These are phyloP conservation scores for Holacanthus passer DNA, from an alignment of 2,113 vertebrate species.

Conservation along the genomic window DNA sequence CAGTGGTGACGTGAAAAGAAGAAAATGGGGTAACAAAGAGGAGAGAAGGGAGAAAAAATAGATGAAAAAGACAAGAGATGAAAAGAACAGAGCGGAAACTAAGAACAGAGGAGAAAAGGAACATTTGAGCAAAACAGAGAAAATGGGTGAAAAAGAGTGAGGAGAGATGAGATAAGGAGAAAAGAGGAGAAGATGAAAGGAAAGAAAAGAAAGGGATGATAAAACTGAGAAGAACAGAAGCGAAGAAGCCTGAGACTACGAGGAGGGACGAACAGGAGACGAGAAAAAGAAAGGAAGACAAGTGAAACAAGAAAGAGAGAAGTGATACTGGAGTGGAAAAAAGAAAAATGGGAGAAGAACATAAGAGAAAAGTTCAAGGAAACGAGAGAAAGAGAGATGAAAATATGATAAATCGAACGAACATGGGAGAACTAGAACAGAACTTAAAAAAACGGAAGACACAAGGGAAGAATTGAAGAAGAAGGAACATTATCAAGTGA, in stretches of 20 bases:
- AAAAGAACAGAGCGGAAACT: not conserved
- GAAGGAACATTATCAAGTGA: not conserved
- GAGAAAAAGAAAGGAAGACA: not conserved
- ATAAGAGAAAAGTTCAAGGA: not conserved
- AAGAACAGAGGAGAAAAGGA: not conserved
- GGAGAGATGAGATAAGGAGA: not conserved
- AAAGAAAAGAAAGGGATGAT: not conserved
- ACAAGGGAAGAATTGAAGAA: not conserved
- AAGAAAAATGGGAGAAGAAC: not conserved
- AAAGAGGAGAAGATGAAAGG: not conserved
- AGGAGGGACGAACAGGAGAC: not conserved
- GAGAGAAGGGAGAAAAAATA: not conserved
- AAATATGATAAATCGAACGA: not conserved
- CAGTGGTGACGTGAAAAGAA: too few species aligned
- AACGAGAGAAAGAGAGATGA: not conserved
- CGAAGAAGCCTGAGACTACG: not conserved
- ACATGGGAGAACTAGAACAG: not conserved
- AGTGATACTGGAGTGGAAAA: not conserved
- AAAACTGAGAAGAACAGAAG: not conserved
- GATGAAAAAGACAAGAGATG: not conserved
- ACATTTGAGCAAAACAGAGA: too few species aligned
- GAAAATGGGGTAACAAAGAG: not conserved
- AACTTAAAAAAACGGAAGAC: not conserved
- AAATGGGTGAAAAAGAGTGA: not conserved
- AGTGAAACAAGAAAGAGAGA: not conserved